These are phyloP conservation scores for Parelbella ahira DNA, from an alignment of 2,888 invertebrate genomes.

Conservation along the genomic window DNA sequence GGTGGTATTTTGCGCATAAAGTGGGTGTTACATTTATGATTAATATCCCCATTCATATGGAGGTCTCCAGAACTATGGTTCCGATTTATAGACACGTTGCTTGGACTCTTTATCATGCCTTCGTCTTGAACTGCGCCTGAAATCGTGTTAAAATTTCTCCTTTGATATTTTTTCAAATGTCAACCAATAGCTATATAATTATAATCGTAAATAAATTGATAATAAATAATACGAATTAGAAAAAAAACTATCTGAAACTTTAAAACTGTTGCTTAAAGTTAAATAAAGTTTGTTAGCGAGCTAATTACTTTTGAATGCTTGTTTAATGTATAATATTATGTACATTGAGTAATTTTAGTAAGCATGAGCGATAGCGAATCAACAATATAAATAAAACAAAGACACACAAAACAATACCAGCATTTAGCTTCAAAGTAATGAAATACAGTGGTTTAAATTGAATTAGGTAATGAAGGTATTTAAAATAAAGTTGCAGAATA, in stretches of 20 bases:
- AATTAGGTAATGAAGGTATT: neutral
- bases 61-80: conserved; percentile 87
- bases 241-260: too few species aligned
- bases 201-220: too few species aligned
- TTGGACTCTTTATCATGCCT: conserved; percentile 89
- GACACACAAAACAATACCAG: neutral
- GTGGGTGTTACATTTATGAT: conserved; percentile 90
- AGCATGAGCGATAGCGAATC: conserved; percentile 17
- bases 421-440: conserved; percentile 7
- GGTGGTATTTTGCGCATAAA: conserved; percentile 98
- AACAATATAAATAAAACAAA: neutral
- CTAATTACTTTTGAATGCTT: too few species aligned
- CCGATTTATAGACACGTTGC: conserved; percentile 88
- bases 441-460: neutral
- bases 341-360: too few species aligned
- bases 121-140: conserved; percentile 63
- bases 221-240: too few species aligned
- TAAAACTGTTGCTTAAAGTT: too few species aligned
- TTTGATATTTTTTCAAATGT: too few species aligned
- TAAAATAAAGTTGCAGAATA: too few species aligned
- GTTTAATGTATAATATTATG: too few species aligned
- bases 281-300: too few species aligned
- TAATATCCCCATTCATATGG: conserved; percentile 82
- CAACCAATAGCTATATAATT: too few species aligned
- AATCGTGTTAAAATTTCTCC: too few species aligned